Conservation (phyloP, 2,888 invertebrate genomes). For the Rosalia funebris region DNA sequence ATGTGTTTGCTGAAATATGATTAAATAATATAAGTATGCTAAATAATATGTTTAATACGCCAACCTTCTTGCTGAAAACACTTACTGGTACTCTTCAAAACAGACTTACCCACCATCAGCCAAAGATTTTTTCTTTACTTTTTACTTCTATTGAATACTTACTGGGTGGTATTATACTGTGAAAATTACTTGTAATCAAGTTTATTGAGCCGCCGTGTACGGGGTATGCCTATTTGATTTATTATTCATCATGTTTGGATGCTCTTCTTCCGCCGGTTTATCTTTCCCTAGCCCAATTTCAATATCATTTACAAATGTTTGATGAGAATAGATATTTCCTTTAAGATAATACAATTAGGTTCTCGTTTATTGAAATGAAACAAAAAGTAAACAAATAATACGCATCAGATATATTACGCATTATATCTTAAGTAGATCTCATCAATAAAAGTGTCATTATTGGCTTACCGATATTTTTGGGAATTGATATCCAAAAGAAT, state of each 20-base stretch:
- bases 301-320: slow-evolving; percentile 36
- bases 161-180: too few relatives aligned
- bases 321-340: slow-evolving; percentile 27
- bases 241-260: slow-evolving; percentile 23
- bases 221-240: slow-evolving; percentile 16
- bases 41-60: too few relatives aligned
- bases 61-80: too few relatives aligned
- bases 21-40: too few relatives aligned
- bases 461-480: too few relatives aligned
- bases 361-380: slow-evolving; percentile 2
- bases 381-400: slow-evolving; percentile 8
- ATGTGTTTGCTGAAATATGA: too few relatives aligned
- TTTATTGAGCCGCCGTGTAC: slow-evolving; percentile 9
- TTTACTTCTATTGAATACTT: too few relatives aligned
- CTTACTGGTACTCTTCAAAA: background rate
- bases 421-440: too few relatives aligned
- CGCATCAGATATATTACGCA: too few relatives aligned
- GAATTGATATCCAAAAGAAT: too few relatives aligned
- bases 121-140: background rate
- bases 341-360: slow-evolving; percentile 26
- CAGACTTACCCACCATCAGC: background rate
- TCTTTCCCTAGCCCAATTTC: slow-evolving; percentile 31
- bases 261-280: slow-evolving; percentile 25
- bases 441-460: too few relatives aligned
- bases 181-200: too few relatives aligned